These are phyloP conservation scores for Pollenia labialis DNA, from an alignment of 2,888 invertebrate species.

Conservation along the genomic window DNA sequence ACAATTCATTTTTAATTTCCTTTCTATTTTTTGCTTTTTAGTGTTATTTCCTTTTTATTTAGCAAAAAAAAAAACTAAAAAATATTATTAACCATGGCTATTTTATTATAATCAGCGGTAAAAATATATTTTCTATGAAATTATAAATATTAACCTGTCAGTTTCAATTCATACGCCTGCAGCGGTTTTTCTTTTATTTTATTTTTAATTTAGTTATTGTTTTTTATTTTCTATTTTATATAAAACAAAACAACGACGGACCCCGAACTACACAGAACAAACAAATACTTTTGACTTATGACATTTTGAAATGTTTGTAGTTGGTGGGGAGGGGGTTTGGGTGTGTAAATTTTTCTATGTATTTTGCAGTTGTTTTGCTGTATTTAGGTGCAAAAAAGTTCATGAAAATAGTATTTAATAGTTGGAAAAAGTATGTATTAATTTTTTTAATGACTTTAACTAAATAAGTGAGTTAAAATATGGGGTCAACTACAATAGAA, in stretches of 20 bases:
- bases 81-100: conserved; percentile 35
- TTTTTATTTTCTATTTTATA: conserved; percentile 33
- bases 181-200: conserved; percentile 64
- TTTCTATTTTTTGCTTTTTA: not conserved
- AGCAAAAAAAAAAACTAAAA: conserved; percentile 25
- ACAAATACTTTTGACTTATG: conserved; percentile 73
- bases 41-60: conserved; percentile 25
- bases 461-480: no score
- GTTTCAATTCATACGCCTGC: conserved; percentile 71
- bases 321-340: conserved; percentile 4
- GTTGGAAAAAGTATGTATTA: not conserved
- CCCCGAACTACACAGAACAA: conserved; percentile 36
- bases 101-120: conserved; percentile 38
- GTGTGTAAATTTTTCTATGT: not conserved
- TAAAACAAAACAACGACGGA: conserved; percentile 27
- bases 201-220: conserved; percentile 25
- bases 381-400: conserved; percentile 13
- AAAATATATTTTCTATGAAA: conserved; percentile 40
- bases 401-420: conserved; percentile 37
- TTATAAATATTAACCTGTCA: conserved; percentile 74
- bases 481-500: no score
- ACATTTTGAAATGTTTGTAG: conserved; percentile 66
- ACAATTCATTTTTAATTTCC: not conserved
- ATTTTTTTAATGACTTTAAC: no score
- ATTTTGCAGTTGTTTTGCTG: conserved; percentile 8